Conservation (phyloP, 2,113 vertebrate species). For the Rattus norvegicus region DNA sequence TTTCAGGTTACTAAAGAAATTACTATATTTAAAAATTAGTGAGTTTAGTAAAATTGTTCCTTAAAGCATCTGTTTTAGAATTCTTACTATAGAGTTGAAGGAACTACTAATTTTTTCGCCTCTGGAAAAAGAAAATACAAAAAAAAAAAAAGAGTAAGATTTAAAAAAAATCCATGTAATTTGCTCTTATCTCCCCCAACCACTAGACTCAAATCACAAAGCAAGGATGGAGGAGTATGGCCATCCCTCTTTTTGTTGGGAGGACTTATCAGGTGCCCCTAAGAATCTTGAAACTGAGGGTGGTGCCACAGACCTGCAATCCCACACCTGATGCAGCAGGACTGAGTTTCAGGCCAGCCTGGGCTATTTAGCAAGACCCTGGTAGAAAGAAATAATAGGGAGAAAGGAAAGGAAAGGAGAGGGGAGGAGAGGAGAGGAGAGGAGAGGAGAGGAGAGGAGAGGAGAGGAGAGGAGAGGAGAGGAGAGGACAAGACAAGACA, state of each 20-base stretch:
- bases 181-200: background rate
- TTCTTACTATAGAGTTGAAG: background rate
- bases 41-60: background rate
- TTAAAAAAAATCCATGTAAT: background rate
- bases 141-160: background rate
- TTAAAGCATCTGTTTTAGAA: constrained; percentile 31
- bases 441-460: no score
- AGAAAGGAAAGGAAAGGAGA: background rate
- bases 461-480: no score
- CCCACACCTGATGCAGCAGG: background rate
- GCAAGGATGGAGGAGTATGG: background rate
- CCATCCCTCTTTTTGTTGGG: background rate
- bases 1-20: constrained; percentile 9
- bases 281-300: background rate
- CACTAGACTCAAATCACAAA: background rate
- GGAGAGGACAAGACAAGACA: background rate
- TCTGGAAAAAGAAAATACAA: constrained; percentile 36
- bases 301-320: no score
- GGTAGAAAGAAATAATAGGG: background rate
- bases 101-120: background rate
- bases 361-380: background rate
- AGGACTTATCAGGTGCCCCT: background rate
- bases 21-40: background rate
- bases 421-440: no score
- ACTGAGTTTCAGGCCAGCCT: background rate